Conservation (phyloP, 2,797 vertebrate genomes). For the Cynopterus sphinx region DNA sequence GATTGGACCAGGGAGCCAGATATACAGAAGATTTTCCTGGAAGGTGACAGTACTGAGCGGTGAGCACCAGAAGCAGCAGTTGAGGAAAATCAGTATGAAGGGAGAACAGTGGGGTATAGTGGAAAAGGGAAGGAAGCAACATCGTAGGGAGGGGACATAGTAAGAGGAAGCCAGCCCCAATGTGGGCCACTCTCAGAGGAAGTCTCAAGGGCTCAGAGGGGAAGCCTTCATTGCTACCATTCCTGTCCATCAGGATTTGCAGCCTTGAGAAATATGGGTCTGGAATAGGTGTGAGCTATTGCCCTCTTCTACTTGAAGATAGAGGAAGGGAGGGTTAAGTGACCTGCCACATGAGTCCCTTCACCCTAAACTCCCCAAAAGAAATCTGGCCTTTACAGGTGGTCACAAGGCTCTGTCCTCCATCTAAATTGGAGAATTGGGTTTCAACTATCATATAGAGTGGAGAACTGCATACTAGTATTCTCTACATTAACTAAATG, state of each 20-base stretch:
- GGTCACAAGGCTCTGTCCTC: background rate
- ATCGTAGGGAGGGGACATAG: background rate
- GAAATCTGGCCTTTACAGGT: background rate
- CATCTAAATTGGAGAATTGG: background rate
- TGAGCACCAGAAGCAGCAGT: background rate
- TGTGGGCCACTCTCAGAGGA: background rate
- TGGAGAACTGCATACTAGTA: background rate
- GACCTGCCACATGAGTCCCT: background rate
- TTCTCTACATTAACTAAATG: background rate
- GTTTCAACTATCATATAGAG: background rate
- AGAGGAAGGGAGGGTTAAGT: background rate
- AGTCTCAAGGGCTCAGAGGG: background rate
- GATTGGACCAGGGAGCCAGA: background rate
- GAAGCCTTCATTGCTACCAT: background rate
- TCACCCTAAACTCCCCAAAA: background rate
- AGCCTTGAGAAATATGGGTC: constrained; percentile 8
- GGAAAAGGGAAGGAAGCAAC: background rate
- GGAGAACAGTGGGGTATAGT: background rate
- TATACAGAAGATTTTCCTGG: background rate
- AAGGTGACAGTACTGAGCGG: background rate
- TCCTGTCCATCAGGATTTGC: background rate
- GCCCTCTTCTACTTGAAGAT: background rate
- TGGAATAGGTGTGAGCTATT: background rate
- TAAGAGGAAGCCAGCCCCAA: constrained; percentile 4
- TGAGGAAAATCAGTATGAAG: background rate